These are phyloP conservation scores for Aegypius monachus DNA, from an alignment of 2,113 vertebrate genomes.

Conservation along the genomic window DNA sequence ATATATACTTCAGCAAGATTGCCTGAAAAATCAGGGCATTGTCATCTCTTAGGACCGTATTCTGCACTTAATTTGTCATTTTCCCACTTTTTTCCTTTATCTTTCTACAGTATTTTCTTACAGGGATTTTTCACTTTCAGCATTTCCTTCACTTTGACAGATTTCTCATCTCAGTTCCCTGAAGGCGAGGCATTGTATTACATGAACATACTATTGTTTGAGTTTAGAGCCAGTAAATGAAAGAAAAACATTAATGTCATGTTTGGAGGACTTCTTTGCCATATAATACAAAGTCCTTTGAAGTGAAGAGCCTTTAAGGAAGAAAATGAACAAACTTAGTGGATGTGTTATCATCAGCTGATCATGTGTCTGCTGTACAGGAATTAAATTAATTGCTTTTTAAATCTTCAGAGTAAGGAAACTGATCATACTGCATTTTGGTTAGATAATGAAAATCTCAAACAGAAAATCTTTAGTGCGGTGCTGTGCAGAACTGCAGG, in stretches of 20 bases:
- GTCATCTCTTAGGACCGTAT: accelerated
- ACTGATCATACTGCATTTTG: neutral
- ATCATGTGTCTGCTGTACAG: neutral
- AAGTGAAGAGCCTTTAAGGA: neutral
- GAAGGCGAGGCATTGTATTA: neutral
- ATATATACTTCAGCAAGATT: accelerated
- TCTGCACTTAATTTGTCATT: neutral
- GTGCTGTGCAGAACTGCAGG: neutral
- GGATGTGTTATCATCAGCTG: neutral
- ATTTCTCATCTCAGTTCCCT: neutral
- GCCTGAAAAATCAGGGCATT: neutral
- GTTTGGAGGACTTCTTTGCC: neutral
- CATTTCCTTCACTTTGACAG: neutral
- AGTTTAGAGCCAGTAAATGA: neutral
- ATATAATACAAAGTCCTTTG: neutral
- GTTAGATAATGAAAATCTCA: neutral
- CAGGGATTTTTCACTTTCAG: neutral
- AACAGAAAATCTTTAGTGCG: neutral
- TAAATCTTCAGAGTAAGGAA: neutral
- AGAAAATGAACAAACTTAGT: neutral
- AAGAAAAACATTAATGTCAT: neutral
- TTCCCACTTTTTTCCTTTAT: neutral
- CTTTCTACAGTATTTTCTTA: neutral
- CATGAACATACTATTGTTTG: accelerated
- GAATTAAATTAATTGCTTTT: neutral